These are phyloP conservation scores for Maccullochella peelii DNA, from an alignment of 2,113 vertebrate genomes.

Conservation along the genomic window DNA sequence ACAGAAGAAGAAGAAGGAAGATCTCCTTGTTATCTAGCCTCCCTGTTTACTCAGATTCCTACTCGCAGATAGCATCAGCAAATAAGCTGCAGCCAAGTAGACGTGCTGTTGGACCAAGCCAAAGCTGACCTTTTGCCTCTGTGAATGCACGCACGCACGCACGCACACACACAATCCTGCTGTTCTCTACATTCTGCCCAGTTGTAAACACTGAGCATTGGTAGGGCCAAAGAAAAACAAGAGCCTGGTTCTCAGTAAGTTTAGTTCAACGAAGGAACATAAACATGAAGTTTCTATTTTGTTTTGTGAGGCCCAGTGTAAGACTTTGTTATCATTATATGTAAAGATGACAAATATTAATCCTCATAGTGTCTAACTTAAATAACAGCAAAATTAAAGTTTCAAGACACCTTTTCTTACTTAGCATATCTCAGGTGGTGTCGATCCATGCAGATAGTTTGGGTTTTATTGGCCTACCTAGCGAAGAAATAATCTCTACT, in stretches of 20 bases:
- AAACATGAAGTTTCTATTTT: constrained; percentile 33
- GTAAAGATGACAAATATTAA: constrained; percentile 1
- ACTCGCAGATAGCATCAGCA: constrained; percentile 83
- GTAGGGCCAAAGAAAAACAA: constrained; percentile 47
- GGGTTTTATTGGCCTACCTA: not conserved
- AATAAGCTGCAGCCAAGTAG: constrained; percentile 75
- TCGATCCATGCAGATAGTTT: no score
- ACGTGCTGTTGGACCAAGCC: constrained; percentile 69
- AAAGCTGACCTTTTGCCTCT: constrained; percentile 68
- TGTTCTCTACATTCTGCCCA: constrained; percentile 49
- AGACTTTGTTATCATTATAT: not conserved
- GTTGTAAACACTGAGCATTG: constrained; percentile 60
- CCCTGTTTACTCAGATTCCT: constrained; percentile 83
- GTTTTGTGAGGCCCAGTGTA: constrained; percentile 6
- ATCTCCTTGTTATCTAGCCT: constrained; percentile 76
- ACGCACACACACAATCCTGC: constrained; percentile 46
- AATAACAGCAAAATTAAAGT: not conserved
- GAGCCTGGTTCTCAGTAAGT: not conserved
- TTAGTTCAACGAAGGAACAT: constrained; percentile 30
- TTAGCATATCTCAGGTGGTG: not conserved
- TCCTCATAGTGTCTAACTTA: not conserved
- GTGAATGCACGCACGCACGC: constrained; percentile 26
- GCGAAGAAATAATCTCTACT: not conserved
- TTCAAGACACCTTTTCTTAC: not conserved
- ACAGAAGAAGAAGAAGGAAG: constrained; percentile 47